Evolutionary conservation across 2,888 invertebrate genomes (phyloP), one percentile per base, ranked within the genome.

Genomic region (Platycheirus rosarum): DNA sequence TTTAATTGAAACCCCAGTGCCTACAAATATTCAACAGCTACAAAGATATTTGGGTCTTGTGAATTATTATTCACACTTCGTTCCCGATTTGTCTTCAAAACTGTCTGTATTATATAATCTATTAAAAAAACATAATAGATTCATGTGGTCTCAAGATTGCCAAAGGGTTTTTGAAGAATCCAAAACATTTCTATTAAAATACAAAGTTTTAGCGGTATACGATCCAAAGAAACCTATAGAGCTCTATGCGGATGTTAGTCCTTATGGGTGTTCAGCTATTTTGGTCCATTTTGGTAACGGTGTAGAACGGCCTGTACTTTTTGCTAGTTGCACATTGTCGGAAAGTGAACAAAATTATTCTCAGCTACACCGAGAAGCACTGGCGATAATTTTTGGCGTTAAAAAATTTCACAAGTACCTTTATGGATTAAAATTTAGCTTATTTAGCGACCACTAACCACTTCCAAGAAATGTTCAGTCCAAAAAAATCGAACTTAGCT

Each of bases 371-470:
- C 65, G 75, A 63, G 70, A 76, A 16, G 62, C 80, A 6, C 53
- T 74, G 8, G 74, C 80, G 2, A 73, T 77, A 13, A 65, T 79
- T 16, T 84, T 79, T 53, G 73, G 51, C n/a, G 46, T 76, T n/a
- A 76, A 76, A 18, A 79, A 76, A 51, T 82, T 70, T 35, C 71
- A 70, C 63, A 77, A 84, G 26, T 91, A 88, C 77, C 35, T 91
- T 1, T 89, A 86, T 84, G 91, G 91, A 3, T 51, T 74, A 4
- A 48, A 70, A 37, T 86, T 87, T 53, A 71, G 35, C 4, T 44
- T 86, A 11, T 65, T 82, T 66, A 85, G 85, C 1, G 86, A 86
- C 55, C 78, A 76, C 49, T 55, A 80, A 29, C 63, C 86, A 3
- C 49, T 86, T 3, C 62, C n/a, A n/a, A 71, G 26, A 71, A 40